Conservation (phyloP, 2,797 vertebrate genomes). For the Sebastes taczanowskii region DNA sequence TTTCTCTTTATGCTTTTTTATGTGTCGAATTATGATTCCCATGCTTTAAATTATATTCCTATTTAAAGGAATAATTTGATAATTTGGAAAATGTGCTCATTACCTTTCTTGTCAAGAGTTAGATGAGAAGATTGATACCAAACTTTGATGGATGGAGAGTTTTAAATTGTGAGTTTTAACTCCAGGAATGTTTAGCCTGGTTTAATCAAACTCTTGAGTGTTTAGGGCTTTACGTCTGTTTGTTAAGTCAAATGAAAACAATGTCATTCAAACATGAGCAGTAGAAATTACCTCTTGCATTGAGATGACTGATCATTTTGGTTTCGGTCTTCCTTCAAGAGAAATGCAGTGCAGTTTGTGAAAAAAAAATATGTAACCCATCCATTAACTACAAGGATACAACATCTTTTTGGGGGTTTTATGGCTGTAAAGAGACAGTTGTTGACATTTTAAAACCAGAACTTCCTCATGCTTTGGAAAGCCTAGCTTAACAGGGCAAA, state of each 20-base stretch:
- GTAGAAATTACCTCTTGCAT: neutral
- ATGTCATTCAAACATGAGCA: neutral
- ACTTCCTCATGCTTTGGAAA: neutral
- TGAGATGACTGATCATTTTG: neutral
- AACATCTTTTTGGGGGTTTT: neutral
- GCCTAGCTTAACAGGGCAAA: neutral
- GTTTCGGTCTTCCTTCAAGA: neutral
- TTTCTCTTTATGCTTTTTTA: neutral
- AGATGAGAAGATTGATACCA: neutral
- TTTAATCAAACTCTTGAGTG: neutral
- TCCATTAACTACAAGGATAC: neutral
- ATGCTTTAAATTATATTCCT: neutral
- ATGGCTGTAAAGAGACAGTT: neutral
- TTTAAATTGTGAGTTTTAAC: neutral
- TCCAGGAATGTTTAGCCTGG: neutral
- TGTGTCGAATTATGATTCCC: neutral
- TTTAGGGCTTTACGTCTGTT: neutral
- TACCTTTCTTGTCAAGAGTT: neutral
- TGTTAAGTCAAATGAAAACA: neutral
- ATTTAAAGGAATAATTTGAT: neutral
- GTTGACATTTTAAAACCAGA: neutral
- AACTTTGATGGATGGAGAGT: too few relatives aligned
- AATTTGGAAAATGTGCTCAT: neutral
- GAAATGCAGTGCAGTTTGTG: neutral
- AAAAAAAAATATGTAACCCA: neutral